Percentiles rank a stretch among this genome's conserved stretches.
Evolutionary conservation across 2,113 vertebrate genomes (phyloP).

Genomic region (Rallus limicola): DNA sequence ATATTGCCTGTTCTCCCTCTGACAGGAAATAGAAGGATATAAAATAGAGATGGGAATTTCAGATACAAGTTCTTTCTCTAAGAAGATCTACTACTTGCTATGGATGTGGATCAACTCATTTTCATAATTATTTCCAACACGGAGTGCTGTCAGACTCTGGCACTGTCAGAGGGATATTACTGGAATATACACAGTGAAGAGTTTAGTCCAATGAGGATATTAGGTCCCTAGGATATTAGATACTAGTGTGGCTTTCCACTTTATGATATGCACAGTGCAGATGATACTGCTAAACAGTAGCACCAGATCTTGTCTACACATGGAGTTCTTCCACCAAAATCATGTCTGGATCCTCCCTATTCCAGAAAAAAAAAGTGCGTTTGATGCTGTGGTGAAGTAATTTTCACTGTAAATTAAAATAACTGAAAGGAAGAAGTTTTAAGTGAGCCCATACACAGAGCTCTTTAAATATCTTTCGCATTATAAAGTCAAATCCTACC

Average conservation of each 20-base stretch:
- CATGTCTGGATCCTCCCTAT: background rate
- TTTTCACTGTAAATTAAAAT: constrained; percentile 18
- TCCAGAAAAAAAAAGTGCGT: background rate
- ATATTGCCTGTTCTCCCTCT: background rate
- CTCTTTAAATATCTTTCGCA: constrained; percentile 13
- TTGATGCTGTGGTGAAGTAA: background rate
- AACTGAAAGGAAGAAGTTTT: constrained; percentile 1
- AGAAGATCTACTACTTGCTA: background rate
- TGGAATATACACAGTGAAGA: background rate
- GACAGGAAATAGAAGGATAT: background rate
- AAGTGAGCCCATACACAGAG: background rate
- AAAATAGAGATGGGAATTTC: background rate
- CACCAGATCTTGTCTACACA: constrained; percentile 25
- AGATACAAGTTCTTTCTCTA: background rate
- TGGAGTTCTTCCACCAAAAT: constrained; percentile 10
- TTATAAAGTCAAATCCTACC: constrained; percentile 5
- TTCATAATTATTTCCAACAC: background rate
- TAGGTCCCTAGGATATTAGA: background rate
- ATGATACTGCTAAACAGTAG: constrained; percentile 13
- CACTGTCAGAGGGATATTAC: background rate
- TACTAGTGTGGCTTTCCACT: background rate
- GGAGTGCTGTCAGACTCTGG: background rate
- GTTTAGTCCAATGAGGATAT: background rate
- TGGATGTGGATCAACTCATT: background rate
- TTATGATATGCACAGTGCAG: background rate